Conservation (phyloP, 2,888 invertebrate species). For the Capitulum mitella region DNA sequence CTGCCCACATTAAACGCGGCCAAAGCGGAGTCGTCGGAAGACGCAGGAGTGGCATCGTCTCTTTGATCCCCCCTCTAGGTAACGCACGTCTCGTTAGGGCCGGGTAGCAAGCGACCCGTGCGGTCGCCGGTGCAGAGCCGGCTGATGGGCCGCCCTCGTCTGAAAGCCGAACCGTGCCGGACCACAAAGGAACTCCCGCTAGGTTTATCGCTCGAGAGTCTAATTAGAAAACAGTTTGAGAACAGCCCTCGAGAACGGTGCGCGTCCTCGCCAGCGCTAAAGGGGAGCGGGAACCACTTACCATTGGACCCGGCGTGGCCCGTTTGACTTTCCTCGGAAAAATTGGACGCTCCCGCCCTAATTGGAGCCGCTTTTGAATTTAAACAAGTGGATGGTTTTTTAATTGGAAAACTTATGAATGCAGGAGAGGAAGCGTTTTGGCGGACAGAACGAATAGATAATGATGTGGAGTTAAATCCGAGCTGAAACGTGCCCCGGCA, state of each 20-base stretch:
- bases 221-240: constrained; percentile 24
- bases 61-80: not conserved
- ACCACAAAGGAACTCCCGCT: constrained; percentile 1
- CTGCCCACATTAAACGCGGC: not conserved
- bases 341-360: constrained; percentile 10
- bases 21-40: not conserved
- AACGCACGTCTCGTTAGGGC: not conserved
- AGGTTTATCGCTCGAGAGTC: constrained; percentile 6
- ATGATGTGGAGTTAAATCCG: constrained; percentile 12
- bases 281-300: constrained; percentile 5
- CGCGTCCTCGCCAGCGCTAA: not conserved
- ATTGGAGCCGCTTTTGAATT: constrained; percentile 24
- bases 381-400: constrained; percentile 24
- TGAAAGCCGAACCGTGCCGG: not conserved
- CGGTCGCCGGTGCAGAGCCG: not conserved
- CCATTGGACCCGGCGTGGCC: not conserved
- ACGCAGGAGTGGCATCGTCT: not conserved
- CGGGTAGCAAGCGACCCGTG: not conserved
- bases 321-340: not conserved
- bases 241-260: not conserved
- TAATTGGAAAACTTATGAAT: constrained; percentile 24
- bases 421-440: constrained; percentile 13
- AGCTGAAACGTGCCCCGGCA: not conserved
- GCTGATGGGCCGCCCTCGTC: no score
- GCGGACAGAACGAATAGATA: constrained; percentile 12